Base-by-base conservation (phyloP, 2,888 invertebrate genomes). In the Hydriomena furcata region DNA sequence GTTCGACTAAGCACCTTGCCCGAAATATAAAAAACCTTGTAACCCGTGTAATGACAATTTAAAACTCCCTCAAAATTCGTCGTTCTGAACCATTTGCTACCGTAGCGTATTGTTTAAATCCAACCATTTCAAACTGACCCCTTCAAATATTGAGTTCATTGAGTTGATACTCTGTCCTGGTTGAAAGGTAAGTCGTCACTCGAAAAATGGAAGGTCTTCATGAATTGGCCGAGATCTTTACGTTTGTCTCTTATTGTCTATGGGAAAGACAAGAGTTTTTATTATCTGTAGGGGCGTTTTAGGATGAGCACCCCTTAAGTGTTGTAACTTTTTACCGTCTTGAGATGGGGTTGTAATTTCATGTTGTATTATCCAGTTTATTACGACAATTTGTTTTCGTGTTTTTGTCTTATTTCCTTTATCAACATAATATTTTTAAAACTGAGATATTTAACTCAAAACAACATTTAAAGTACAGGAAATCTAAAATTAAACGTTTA, bases 41-140 rank as follows among this genome's bases (percentile, higher is more conserved):
- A 84, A 81, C 80, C 82, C 81, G 79, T 83, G 80, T 86, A 87
- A 87, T 84, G 86, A 82, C 83, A 73, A 79, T 84, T 85, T 86
- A 83, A 83, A 82, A 78, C 79, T 77, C 78, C 76, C 73, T 73
- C 77, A 79, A 79, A 80, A 74, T 73, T 73, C 68, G 71, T 65
- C 80, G 84, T 79, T 76, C 73, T 78, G 78, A 76, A 72, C 80
- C 84, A 86, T 87, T 88, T 86, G 79, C 75, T 64, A 61, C 64
- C 57, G 65, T 61, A 57, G 71, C 69, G 75, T 80, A 80, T 82
- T 81, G 82, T 82, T 79, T 42, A 65, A 63, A 55, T 55, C 17
- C 43, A 47, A 55, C 82, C 80, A 76, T 49, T 55, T 17, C 69
- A 63, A 41, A 1, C 37, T 55, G 75, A 77, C 42, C 73, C 25